Conservation (phyloP, 1,140 invertebrate species). For the Cherax destructor region DNA sequence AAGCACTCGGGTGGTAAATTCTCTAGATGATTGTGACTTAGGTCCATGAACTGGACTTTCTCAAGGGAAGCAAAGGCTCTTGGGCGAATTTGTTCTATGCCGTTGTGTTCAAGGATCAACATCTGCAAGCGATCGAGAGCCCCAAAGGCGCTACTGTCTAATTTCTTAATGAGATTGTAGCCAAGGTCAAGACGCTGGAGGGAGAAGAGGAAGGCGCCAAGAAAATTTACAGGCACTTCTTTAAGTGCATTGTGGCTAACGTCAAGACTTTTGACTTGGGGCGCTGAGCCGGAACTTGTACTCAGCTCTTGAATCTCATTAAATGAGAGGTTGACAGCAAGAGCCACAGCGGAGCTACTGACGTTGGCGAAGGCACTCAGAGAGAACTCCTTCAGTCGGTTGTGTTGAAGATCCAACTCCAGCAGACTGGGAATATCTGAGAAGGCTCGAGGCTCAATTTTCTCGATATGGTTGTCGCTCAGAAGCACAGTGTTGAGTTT, state of each 20-base stretch:
- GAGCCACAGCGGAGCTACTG: conserved; percentile 81
- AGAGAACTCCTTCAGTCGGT: conserved; percentile 84
- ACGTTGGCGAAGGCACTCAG: conserved; percentile 85
- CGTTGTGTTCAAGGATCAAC: conserved; percentile 85
- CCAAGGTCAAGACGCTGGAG: conserved; percentile 83
- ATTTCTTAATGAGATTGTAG: conserved; percentile 83
- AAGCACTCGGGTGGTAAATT: conserved; percentile 89
- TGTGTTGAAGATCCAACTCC: conserved; percentile 84
- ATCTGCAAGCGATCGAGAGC: conserved; percentile 78
- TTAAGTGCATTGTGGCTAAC: conserved; percentile 76
- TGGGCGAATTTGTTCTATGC: conserved; percentile 82
- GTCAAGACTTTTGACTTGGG: conserved; percentile 78
- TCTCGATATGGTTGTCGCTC: conserved; percentile 75
- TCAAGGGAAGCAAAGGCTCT: conserved; percentile 82
- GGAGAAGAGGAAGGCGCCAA: conserved; percentile 80
- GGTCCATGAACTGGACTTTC: conserved; percentile 85
- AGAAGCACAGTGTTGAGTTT: conserved; percentile 83
- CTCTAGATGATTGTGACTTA: conserved; percentile 86
- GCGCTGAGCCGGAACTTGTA: conserved; percentile 87
- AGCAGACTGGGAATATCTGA: conserved; percentile 82
- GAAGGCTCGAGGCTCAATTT: conserved; percentile 78
- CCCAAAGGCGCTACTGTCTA: conserved; percentile 84
- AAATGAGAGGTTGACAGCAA: conserved; percentile 87
- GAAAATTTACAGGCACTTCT: conserved; percentile 81
- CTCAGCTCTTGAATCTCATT: conserved; percentile 84